Evolutionary conservation across 2,888 invertebrate species (phyloP), one percentile per base, ranked within the genome.

Genomic region (Erynnis tages): DNA sequence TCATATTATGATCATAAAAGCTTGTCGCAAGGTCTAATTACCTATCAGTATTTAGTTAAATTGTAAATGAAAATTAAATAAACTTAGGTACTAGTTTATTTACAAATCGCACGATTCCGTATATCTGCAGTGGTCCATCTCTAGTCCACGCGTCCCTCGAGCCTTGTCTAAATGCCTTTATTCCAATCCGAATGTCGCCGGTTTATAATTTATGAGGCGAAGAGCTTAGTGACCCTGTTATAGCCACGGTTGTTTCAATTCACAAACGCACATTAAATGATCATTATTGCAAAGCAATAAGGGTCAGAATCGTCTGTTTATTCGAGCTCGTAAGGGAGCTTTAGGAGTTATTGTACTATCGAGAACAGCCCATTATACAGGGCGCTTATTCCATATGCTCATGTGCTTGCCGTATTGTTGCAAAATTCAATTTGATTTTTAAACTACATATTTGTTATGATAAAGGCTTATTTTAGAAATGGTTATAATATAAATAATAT

Each of bases 161-260:
- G 67, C 57, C 60, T 52, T 54, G 61, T 67, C 67, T 74, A 75
- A 76, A 81, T 72, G 73, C 77, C 72, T 73, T 77, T 63, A 71
- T 78, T 75, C 70, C 66, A 67, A 76, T 78, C 68, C 67, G 68
- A 79, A 74, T 77, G 78, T 82, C 82, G 67, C 72, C 62, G 71
- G 63, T 71, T 68, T 64, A 79, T 82, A 82, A 86, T 83, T 83
- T 83, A 86, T 74, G 73, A 67, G 64, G 54, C 55, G 61, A 59
- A 60, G 62, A 66, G 79, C 81, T 81, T 79, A 79, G 54, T 21
- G 44, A 37, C 29, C 35, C 73, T 73, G 76, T 76, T 71, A 73
- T 73, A 67, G 63, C 66, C 21, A 27, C 21, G 41, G 17, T 48
- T 11, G 34, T 49, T 41, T 25, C 41, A 34, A 40, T 41, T 25